Percentiles rank a stretch among this genome's conserved stretches.
phyloP scores from a whole-genome alignment of 2,113 vertebrate species.

The Heloderma charlesbogerti region DNA sequence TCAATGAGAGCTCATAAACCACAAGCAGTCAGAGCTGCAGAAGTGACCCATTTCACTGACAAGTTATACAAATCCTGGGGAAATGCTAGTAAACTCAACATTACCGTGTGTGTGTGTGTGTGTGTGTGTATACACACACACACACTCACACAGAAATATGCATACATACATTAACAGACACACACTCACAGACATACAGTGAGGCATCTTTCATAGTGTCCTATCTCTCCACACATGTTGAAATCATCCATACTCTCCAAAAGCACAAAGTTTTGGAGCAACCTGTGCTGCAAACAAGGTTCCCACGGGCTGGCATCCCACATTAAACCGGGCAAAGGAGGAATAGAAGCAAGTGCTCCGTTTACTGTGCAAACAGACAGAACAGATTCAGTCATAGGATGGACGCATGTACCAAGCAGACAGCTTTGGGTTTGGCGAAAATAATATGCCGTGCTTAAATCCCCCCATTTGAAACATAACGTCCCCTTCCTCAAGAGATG shows the following conservation, averaged over 20 bases:
- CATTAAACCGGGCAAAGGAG: constrained; percentile 11
- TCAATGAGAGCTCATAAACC: constrained; percentile 12
- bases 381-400: not conserved
- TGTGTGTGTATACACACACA: not conserved
- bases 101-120: not conserved
- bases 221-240: not conserved
- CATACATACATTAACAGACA: not conserved
- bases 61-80: constrained; percentile 19
- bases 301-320: not conserved
- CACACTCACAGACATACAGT: not conserved
- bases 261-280: not conserved
- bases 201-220: not conserved
- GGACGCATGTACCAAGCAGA: accelerated
- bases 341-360: accelerated
- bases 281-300: constrained; percentile 9
- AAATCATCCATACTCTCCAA: constrained; percentile 43
- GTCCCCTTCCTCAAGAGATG: not conserved
- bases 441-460: accelerated
- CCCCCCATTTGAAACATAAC: not conserved
- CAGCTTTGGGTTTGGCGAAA: not conserved
- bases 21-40: not conserved
- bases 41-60: constrained; percentile 14
- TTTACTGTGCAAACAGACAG: accelerated
- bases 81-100: not conserved
- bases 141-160: not conserved